A percentile compares a stretch with the other conserved stretches of the same genome.
Evolutionary conservation across 2,888 invertebrate species (phyloP).

Genomic region (Gymnocheta viridis): DNA sequence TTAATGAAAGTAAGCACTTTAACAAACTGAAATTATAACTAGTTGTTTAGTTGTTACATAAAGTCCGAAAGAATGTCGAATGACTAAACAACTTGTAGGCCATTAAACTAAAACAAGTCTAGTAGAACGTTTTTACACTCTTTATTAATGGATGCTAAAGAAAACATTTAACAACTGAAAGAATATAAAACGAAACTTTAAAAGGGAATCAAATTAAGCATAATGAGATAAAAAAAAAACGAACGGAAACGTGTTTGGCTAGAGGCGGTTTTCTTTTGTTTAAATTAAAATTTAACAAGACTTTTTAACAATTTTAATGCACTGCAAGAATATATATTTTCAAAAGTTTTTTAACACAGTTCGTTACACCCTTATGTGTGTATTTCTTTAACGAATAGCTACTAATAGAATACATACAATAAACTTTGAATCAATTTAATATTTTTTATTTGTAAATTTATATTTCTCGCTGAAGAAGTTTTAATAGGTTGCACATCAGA

Average conservation of each 20-base stretch:
- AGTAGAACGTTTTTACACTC: constrained; percentile 32
- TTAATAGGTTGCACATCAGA: too few relatives aligned
- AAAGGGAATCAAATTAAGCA: constrained; percentile 61
- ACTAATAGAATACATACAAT: too few relatives aligned
- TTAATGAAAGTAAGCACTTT: constrained; percentile 47
- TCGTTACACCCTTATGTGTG: too few relatives aligned
- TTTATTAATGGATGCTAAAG: background rate
- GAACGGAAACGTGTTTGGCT: constrained; percentile 58
- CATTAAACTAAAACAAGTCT: constrained; percentile 54
- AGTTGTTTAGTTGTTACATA: constrained; percentile 51
- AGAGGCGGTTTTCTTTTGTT: constrained; percentile 19
- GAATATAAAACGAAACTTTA: background rate
- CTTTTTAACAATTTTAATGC: background rate
- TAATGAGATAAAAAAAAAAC: constrained; percentile 59
- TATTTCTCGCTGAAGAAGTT: too few relatives aligned
- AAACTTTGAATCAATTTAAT: too few relatives aligned
- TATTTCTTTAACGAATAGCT: too few relatives aligned
- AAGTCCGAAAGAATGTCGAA: constrained; percentile 21
- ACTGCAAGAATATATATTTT: background rate
- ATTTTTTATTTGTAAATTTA: too few relatives aligned
- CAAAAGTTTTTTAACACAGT: background rate
- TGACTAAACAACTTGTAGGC: constrained; percentile 37
- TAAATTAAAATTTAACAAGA: background rate
- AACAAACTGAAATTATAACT: constrained; percentile 57
- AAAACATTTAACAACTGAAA: constrained; percentile 12